phyloP scores from a whole-genome alignment of 92 coral and sea anemone species.

The Zoanthus sociatus region DNA sequence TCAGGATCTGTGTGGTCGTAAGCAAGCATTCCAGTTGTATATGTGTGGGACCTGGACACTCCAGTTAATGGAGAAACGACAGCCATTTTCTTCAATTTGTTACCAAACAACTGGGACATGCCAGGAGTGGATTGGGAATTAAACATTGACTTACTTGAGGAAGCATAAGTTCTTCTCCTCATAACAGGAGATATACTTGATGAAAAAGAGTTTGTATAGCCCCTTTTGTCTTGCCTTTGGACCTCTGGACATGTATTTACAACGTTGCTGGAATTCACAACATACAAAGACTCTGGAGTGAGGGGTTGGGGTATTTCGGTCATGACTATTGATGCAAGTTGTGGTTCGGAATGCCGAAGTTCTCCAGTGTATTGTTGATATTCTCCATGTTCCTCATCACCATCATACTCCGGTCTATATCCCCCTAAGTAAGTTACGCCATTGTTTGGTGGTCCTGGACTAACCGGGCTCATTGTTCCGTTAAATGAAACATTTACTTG shows the following conservation, averaged over 20 bases:
- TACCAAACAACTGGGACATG: conserved; percentile 46
- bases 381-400: neutral
- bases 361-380: neutral
- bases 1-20: conserved; percentile 93
- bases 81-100: conserved; percentile 79
- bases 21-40: conserved; percentile 76
- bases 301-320: conserved; percentile 35
- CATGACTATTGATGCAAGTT: conserved; percentile 39
- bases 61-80: conserved; percentile 87
- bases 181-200: conserved; percentile 64
- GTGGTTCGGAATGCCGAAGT: conserved; percentile 22
- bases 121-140: conserved; percentile 54
- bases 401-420: conserved; percentile 59
- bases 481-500: conserved; percentile 20
- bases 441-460: conserved; percentile 60
- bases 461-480: conserved; percentile 22
- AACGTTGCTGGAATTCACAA: conserved; percentile 19
- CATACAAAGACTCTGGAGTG: conserved; percentile 26
- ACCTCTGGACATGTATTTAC: conserved; percentile 15
- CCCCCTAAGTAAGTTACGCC: conserved; percentile 90
- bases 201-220: conserved; percentile 47
- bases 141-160: conserved; percentile 26
- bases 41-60: conserved; percentile 82
- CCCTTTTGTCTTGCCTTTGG: conserved; percentile 40
- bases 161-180: conserved; percentile 63